phyloP scores from a whole-genome alignment of 2,888 invertebrate species.

The Ditylenchus weischeri region DNA sequence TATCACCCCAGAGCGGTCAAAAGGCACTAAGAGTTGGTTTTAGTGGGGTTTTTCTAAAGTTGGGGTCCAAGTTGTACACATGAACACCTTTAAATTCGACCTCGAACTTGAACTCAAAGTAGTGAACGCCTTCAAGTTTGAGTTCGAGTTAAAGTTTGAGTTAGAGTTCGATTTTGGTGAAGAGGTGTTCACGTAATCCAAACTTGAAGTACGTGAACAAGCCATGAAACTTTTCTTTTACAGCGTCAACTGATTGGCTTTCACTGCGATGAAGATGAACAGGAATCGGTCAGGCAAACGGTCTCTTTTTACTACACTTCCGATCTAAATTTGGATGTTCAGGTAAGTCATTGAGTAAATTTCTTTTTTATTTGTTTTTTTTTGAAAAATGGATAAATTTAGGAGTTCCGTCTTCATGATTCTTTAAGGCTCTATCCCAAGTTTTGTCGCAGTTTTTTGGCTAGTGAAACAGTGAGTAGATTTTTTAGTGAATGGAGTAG shows the following conservation, averaged over 20 bases:
- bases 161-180: no score
- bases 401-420: constrained; percentile 6
- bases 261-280: constrained; percentile 16
- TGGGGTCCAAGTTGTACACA: no score
- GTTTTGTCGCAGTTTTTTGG: constrained; percentile 21
- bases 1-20: no score
- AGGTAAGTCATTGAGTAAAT: constrained; percentile 16
- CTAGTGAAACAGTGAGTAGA: constrained; percentile 15
- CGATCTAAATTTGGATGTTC: constrained; percentile 23
- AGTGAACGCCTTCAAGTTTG: no score
- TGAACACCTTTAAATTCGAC: no score
- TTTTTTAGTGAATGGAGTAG: constrained; percentile 3
- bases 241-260: constrained; percentile 24
- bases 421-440: constrained; percentile 19
- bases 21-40: no score
- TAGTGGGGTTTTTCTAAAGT: no score
- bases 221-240: constrained; percentile 1
- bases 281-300: constrained; percentile 8
- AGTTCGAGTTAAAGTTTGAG: no score
- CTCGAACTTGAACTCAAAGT: no score
- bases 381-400: not conserved
- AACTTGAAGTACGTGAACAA: no score
- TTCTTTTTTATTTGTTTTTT: not conserved
- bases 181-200: no score
- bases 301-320: constrained; percentile 23